Evolutionary conservation across 2,888 invertebrate genomes (phyloP), one percentile per base, ranked within the genome.

Genomic region (Pseudanteris insignis): DNA sequence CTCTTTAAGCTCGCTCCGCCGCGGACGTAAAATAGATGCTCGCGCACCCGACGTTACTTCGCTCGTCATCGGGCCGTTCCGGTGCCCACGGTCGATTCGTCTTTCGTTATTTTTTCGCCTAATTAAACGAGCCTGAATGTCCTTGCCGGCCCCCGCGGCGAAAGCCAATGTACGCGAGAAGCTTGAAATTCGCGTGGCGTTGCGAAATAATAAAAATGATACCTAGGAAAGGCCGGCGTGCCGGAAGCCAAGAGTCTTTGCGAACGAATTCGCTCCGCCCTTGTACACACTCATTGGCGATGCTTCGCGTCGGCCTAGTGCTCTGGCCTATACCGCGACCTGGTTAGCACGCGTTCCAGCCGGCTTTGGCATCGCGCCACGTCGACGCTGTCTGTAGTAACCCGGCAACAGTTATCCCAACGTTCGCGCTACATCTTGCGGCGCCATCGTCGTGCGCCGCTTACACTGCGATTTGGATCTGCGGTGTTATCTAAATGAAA

Each of bases 271-370:
- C 65, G 76, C 77, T 70, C 77, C 76, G 76, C 77, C 76, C 75
- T 72, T 71, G 70, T 71, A 75, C 75, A 75, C 76, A 77, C 69
- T 76, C 76, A 77, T 77, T 77, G 77, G 76, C 71, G 76, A 76
- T 73, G 74, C 69, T 69, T 71, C 69, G 75, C 73, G 75, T 75
- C 74, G 75, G 76, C 75, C 76, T 77, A 75, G 70, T 72, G 66
- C 71, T 65, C 70, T 72, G 74, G 76, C 76, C 76, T 76, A 76
- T 76, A 69, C 74, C 74, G 68, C 51, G 51, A 61, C 61, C 48
- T 57, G 53, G 47, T 53, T 55, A 53, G 58, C 48, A 54, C 63
- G 46, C 58, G 48, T 55, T 58, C 54, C 64, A 66, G 58, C 67
- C 37, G 43, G 34, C 54, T 62, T 58, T 69, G 75, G 75, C 71